These are phyloP conservation scores for Eudyptes chrysolophus DNA, from an alignment of 2,113 vertebrate species.

Conservation along the genomic window DNA sequence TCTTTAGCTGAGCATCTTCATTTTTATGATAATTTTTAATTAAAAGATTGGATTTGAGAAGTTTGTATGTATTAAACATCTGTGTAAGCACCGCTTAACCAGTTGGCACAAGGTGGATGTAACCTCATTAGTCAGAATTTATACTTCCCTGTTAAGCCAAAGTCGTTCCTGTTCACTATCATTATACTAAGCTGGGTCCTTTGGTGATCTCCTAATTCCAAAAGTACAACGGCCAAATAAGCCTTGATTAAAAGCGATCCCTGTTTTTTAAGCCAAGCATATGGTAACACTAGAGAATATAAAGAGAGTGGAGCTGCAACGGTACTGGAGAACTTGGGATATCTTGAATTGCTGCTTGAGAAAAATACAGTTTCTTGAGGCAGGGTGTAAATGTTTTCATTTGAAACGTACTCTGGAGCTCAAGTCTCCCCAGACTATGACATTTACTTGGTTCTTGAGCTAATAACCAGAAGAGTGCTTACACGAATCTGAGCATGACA, in stretches of 20 bases:
- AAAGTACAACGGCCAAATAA: background rate
- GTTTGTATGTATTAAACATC: background rate
- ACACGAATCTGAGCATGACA: background rate
- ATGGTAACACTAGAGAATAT: background rate
- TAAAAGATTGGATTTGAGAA: background rate
- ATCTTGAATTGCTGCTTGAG: background rate
- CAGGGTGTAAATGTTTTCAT: background rate
- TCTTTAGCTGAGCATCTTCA: background rate
- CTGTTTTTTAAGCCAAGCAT: background rate
- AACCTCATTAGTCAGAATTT: background rate
- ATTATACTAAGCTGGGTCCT: background rate
- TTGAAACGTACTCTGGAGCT: background rate
- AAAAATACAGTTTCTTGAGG: background rate
- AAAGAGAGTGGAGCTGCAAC: background rate
- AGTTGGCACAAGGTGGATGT: background rate
- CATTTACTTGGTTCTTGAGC: background rate
- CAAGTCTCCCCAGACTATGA: background rate
- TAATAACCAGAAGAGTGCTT: background rate
- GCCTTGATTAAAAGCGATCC: background rate
- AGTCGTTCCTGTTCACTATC: background rate
- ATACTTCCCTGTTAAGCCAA: background rate
- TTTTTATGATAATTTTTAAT: background rate
- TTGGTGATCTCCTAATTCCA: background rate
- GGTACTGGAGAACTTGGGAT: background rate
- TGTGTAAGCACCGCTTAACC: background rate